Conservation (phyloP, 2,888 invertebrate species). For the Mesorhabditis sp. region DNA sequence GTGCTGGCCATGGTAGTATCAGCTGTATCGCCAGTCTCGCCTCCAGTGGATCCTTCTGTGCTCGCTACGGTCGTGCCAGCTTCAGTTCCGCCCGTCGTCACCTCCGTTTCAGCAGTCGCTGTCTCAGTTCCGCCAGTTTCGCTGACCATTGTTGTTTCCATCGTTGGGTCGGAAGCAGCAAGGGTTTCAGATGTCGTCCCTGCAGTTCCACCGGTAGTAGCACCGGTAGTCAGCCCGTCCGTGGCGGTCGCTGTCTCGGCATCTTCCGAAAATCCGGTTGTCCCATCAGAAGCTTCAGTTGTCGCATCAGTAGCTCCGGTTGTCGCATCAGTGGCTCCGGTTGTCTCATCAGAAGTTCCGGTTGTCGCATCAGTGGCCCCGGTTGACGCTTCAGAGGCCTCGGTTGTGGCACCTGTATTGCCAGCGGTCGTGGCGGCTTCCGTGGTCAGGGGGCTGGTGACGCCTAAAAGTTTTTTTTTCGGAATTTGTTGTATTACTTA, state of each 20-base stretch:
- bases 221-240: not conserved
- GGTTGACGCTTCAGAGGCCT: not conserved
- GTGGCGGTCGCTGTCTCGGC: slow-evolving; percentile 1
- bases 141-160: not conserved
- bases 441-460: not conserved
- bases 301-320: not conserved
- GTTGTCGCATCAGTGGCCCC: not conserved
- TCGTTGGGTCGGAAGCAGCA: too few relatives aligned
- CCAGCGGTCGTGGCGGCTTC: not conserved
- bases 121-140: not conserved
- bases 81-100: not conserved
- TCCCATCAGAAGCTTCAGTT: not conserved
- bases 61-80: not conserved
- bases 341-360: not conserved
- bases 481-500: not conserved
- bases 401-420: not conserved
- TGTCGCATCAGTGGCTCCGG: slow-evolving; percentile 5
- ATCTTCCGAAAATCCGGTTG: not conserved
- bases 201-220: not conserved
- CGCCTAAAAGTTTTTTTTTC: too few relatives aligned
- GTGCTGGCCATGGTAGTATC: too few relatives aligned
- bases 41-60: not conserved
- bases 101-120: not conserved
- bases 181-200: not conserved
- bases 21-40: too few relatives aligned